Evolutionary conservation across 2,888 invertebrate species (phyloP), one percentile per base, ranked within the genome.

Genomic region (Mactromeris polynyma): DNA sequence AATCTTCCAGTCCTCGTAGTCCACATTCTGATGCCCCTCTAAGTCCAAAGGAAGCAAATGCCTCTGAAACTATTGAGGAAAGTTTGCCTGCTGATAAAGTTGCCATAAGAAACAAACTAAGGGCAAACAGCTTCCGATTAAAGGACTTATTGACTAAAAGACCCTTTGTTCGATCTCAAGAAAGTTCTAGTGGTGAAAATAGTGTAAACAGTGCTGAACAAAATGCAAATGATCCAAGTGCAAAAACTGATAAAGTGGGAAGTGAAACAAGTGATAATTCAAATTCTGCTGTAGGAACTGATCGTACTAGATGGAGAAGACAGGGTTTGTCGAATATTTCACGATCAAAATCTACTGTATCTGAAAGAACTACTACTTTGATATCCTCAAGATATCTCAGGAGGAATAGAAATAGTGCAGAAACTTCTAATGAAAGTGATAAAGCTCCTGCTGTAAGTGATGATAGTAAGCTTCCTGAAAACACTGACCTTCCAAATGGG

Each of bases 111-210:
- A 90, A 92, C 46, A 90, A 92, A 81, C 82, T 92, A 33, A 82
- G 92, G 81, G 88, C 88, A 36, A 92, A 90, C 51, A 92, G 92
- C 73, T 92, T 92, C 77, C 81, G 92, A 81, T 79, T 92, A 31
- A 92, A 92, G 40, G 92, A 92, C 58, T 83, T 92, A 26, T 77
- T 92, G 21, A 87, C 86, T 36, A 91, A 91, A 73, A 88, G 90
- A 83, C 92, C 92, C 26, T 87, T 86, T 83, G 84, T 87, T 17
- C 11, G 85, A 85, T 40, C 80, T 80, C 58, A 78, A 26, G 85
- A 85, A 36, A 69, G 69, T 40, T 40, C 17, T 38, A 69, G 11
- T 40, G 80, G 58, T 64, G 69, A 85, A 9, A 64, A 31, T 40
- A 77, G 40, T 84, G 78, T 33, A 54, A 51, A 51, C 36, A 78